Evolutionary conservation across 1,140 invertebrate genomes (phyloP).

Genomic region (Papilio helenus): DNA sequence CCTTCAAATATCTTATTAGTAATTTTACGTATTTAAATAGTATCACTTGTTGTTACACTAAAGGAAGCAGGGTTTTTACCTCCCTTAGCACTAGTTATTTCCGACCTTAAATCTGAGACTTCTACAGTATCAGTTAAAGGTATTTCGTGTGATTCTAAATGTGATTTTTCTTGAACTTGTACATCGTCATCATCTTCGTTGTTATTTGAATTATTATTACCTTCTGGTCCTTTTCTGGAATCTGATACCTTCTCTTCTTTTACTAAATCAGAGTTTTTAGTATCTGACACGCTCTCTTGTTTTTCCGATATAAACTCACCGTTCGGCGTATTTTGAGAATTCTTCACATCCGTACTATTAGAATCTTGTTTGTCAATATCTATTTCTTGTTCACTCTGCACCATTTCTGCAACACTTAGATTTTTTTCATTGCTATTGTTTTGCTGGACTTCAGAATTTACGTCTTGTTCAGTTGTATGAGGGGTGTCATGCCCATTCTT

Average conservation of each 20-base stretch:
- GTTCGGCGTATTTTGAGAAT: slow-evolving; percentile 31
- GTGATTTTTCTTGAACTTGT: slow-evolving; percentile 71
- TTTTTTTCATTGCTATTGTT: slow-evolving; percentile 55
- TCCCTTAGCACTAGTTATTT: slow-evolving; percentile 74
- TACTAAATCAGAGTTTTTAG: background rate
- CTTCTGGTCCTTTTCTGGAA: slow-evolving; percentile 50
- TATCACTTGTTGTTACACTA: slow-evolving; percentile 67
- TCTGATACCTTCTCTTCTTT: slow-evolving; percentile 52
- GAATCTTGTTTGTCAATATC: slow-evolving; percentile 41
- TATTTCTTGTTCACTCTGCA: background rate
- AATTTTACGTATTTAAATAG: slow-evolving; percentile 67
- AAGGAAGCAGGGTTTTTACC: slow-evolving; percentile 71
- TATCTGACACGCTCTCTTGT: slow-evolving; percentile 27
- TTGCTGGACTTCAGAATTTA: slow-evolving; percentile 53
- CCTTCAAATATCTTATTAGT: slow-evolving; percentile 63
- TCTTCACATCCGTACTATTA: slow-evolving; percentile 35
- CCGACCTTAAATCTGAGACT: slow-evolving; percentile 66
- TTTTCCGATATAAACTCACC: slow-evolving; percentile 31
- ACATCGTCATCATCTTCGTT: slow-evolving; percentile 78
- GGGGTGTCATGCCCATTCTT: slow-evolving; percentile 42
- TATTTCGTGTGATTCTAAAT: slow-evolving; percentile 75
- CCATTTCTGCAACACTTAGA: slow-evolving; percentile 41
- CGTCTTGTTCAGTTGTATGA: slow-evolving; percentile 37
- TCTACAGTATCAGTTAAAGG: slow-evolving; percentile 68
- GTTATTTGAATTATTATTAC: slow-evolving; percentile 67